Evolutionary conservation across 2,888 invertebrate genomes (phyloP).

Genomic region (Argyresthia albistria): DNA sequence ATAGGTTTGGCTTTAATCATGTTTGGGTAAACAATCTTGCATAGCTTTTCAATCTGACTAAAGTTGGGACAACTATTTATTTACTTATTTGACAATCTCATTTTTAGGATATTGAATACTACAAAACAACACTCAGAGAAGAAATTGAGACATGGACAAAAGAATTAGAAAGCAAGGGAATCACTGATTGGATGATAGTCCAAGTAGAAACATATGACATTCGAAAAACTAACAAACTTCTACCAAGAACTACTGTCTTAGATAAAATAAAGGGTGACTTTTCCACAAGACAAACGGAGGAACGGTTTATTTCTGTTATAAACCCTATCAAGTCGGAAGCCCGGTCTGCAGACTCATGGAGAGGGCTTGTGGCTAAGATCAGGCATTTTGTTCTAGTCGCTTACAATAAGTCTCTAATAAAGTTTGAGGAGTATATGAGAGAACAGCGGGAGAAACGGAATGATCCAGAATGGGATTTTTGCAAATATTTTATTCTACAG

Average conservation of each 20-base stretch:
- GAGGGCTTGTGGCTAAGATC: slow-evolving; percentile 86
- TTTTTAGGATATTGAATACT: slow-evolving; percentile 90
- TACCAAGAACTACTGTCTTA: slow-evolving; percentile 92
- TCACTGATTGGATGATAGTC: slow-evolving; percentile 94
- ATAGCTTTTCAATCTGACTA: too few relatives aligned
- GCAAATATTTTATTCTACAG: slow-evolving; percentile 93
- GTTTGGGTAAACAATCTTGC: too few relatives aligned
- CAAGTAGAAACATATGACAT: slow-evolving; percentile 94
- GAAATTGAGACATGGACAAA: slow-evolving; percentile 92
- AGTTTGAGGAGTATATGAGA: slow-evolving; percentile 92
- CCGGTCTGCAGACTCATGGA: slow-evolving; percentile 92
- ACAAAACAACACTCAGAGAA: slow-evolving; percentile 89
- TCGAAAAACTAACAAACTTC: slow-evolving; percentile 90
- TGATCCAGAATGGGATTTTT: slow-evolving; percentile 94
- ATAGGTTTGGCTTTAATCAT: too few relatives aligned
- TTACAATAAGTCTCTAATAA: slow-evolving; percentile 87
- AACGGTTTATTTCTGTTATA: slow-evolving; percentile 90
- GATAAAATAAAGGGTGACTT: slow-evolving; percentile 97
- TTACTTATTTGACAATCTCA: not conserved
- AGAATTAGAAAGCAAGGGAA: slow-evolving; percentile 79
- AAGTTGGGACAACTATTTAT: too few relatives aligned
- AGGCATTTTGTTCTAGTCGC: slow-evolving; percentile 87
- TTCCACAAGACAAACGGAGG: slow-evolving; percentile 86
- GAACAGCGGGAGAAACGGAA: slow-evolving; percentile 92
- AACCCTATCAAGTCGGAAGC: slow-evolving; percentile 93